Evolutionary conservation across 2,888 invertebrate genomes (phyloP), one percentile per base, ranked within the genome.

Genomic region (Philereme transversata): DNA sequence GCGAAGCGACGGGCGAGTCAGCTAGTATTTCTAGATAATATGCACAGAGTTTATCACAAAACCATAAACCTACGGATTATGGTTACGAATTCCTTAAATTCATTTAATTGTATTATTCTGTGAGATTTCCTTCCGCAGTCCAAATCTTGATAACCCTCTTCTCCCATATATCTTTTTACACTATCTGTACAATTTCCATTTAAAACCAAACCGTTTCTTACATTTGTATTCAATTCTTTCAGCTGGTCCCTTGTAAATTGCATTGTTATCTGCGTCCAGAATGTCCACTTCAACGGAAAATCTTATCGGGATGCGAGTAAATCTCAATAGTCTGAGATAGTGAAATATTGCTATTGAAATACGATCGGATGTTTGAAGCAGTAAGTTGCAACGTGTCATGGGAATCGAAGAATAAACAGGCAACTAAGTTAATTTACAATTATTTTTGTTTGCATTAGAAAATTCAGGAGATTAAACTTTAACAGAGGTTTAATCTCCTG

Each of bases 271-370:
- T 78, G 8, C 69, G 45, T 60, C 52, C 64, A 55, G 49, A 58
- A 60, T 77, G 82, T 82, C 79, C 81, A 79, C 79, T 81, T 70
- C 65, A 63, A 62, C 62, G 43, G 58, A 60, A 62, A 49, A 62
- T 70, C 76, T 81, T 89, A 87, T 88, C 86, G 77, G 72, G 76
- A 80, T 80, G 75, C 75, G 70, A 78, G 79, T 76, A 80, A 85
- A 86, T 86, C 81, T 82, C 74, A 64, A 54, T 47, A 77, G 73
- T 67, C 70, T 71, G 74, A 72, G 73, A 75, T 71, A 75, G 63
- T 82, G 77, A 84, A 81, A 67, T 85, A 86, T 85, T 77, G 73
- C 79, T 68, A 43, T 61, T n/a, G n/a, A n/a, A n/a, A n/a, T n/a
- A n/a, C n/a, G n/a, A n/a, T n/a, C n/a, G n/a, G n/a, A n/a, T n/a